phyloP scores from a whole-genome alignment of 2,113 vertebrate genomes.

The Dolichotis patagonum region DNA sequence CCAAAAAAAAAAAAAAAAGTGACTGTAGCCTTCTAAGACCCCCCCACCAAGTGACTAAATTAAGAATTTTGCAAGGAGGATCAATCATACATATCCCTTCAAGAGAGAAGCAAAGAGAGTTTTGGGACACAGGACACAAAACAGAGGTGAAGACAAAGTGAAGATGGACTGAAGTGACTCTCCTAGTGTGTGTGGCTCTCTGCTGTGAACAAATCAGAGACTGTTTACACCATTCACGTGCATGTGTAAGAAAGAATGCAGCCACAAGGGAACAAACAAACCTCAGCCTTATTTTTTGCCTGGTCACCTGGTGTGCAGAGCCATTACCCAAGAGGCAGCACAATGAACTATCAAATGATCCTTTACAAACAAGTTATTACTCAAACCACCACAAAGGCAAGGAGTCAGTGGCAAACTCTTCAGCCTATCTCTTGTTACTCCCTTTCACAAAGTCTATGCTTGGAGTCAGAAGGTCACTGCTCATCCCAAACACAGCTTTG shows the following conservation, averaged over 20 bases:
- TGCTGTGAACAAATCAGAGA: neutral
- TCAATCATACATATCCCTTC: neutral
- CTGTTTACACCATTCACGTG: fast-evolving
- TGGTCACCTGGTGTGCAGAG: neutral
- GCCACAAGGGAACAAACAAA: neutral
- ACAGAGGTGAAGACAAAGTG: neutral
- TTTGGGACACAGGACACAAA: neutral
- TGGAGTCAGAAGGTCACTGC: fast-evolving
- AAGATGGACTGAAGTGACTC: neutral
- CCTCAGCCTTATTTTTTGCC: neutral
- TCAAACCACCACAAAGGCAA: constrained; percentile 37
- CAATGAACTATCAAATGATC: neutral
- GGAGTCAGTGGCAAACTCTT: neutral
- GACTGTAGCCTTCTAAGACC: neutral
- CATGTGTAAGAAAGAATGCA: neutral
- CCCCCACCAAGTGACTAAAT: neutral
- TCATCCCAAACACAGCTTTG: neutral
- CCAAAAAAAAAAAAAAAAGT: neutral
- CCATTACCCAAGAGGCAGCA: constrained; percentile 5
- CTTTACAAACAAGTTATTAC: constrained; percentile 43
- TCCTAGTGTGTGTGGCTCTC: neutral
- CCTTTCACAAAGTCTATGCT: neutral
- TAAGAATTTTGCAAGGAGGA: neutral
- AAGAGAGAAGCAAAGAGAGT: neutral
- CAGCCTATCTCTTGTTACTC: neutral